These are phyloP conservation scores for Oryzias celebensis DNA, from an alignment of 2,113 vertebrate species.

Conservation along the genomic window DNA sequence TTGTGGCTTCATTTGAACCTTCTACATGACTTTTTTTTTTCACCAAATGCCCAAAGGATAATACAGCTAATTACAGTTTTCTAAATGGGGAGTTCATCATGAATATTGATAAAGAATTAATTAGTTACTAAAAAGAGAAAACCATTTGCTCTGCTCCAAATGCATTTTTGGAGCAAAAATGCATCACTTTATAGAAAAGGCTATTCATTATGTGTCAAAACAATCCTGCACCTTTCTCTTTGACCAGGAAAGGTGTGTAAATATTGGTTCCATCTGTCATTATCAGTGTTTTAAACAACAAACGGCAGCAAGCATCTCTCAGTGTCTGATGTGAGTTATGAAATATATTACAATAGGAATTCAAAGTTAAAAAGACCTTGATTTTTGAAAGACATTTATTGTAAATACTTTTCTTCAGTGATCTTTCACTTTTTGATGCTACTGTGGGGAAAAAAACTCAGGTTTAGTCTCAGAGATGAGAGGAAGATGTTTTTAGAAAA, in stretches of 20 bases:
- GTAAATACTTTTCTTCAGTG: slow-evolving; percentile 31
- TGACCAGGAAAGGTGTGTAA: background rate
- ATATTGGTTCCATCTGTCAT: background rate
- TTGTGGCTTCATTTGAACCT: slow-evolving; percentile 52
- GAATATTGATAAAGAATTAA: slow-evolving; percentile 83
- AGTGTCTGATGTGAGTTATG: slow-evolving; percentile 22
- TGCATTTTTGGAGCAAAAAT: slow-evolving; percentile 62
- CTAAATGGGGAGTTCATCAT: slow-evolving; percentile 75
- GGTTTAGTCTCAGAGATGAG: too few relatives aligned
- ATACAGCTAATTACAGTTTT: slow-evolving; percentile 71
- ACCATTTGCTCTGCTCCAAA: slow-evolving; percentile 72
- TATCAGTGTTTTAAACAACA: slow-evolving; percentile 34
- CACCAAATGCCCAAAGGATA: slow-evolving; percentile 71
- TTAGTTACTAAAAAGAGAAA: slow-evolving; percentile 79
- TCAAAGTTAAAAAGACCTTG: slow-evolving; percentile 25
- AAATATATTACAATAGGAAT: slow-evolving; percentile 16
- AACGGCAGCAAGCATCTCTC: slow-evolving; percentile 15
- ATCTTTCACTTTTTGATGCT: slow-evolving; percentile 41
- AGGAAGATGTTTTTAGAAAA: too few relatives aligned
- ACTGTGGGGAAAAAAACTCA: too few relatives aligned
- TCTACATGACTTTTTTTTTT: slow-evolving; percentile 30
- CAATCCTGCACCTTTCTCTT: slow-evolving; percentile 13
- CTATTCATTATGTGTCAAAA: slow-evolving; percentile 17
- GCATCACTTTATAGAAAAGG: slow-evolving; percentile 27
- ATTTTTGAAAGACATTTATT: slow-evolving; percentile 37